Percentiles rank a stretch among this genome's conserved stretches.
These are phyloP conservation scores for Alauda arvensis DNA, from an alignment of 2,797 vertebrate genomes.

Conservation along the genomic window DNA sequence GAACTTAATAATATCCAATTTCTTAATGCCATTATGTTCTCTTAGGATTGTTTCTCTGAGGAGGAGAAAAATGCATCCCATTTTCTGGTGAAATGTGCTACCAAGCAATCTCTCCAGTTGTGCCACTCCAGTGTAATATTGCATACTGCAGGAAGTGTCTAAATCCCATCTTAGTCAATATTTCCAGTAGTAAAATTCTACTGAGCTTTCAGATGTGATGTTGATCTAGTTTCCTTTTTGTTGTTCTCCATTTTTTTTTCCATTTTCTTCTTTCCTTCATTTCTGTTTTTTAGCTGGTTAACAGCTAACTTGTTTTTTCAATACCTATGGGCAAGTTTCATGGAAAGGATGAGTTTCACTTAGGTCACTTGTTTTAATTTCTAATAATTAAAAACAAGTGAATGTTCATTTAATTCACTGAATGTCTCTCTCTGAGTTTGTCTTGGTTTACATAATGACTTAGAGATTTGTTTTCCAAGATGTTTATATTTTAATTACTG, in stretches of 20 bases:
- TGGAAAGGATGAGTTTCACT: background rate
- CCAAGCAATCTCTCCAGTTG: background rate
- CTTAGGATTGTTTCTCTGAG: background rate
- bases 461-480: background rate
- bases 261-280: background rate
- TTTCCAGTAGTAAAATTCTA: conserved; percentile 4
- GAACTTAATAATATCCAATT: background rate
- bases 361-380: background rate
- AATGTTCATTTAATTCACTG: background rate
- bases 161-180: background rate
- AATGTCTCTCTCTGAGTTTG: background rate
- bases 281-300: background rate
- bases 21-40: background rate
- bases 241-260: background rate
- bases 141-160: background rate
- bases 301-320: background rate
- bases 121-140: background rate
- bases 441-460: background rate
- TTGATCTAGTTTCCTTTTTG: background rate
- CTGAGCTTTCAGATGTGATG: background rate
- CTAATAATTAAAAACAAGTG: conserved; percentile 2
- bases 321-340: background rate
- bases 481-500: background rate
- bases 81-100: background rate
- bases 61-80: background rate